Evolutionary conservation across 2,888 invertebrate species (phyloP).

Genomic region (Melipona bicolor): DNA sequence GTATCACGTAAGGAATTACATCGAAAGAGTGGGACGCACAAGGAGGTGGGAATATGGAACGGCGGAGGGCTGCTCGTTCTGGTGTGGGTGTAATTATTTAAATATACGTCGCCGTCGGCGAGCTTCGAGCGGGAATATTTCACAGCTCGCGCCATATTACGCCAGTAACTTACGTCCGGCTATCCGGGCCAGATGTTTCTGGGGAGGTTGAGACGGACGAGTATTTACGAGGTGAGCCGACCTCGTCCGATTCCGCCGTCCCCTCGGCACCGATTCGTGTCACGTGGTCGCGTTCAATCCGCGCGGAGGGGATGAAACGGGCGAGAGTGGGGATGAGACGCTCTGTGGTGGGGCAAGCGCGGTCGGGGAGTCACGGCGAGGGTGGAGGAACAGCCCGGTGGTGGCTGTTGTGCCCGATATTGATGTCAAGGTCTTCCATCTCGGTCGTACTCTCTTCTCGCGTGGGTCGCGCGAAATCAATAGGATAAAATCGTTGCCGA

Average conservation of each 20-base stretch:
- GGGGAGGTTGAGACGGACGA: constrained; percentile 64
- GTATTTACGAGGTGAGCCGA: constrained; percentile 61
- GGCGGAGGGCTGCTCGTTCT: not conserved
- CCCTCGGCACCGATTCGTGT: constrained; percentile 52
- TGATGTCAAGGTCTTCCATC: constrained; percentile 82
- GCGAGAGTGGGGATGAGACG: constrained; percentile 40
- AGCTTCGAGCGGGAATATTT: constrained; percentile 74
- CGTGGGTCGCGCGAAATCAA: constrained; percentile 82
- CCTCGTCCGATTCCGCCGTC: constrained; percentile 40
- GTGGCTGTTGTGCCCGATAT: constrained; percentile 76
- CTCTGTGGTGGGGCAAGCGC: constrained; percentile 51
- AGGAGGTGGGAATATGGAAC: constrained; percentile 40
- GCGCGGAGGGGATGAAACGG: not conserved
- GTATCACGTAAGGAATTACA: constrained; percentile 60
- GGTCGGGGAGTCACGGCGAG: constrained; percentile 24
- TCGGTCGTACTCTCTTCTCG: constrained; percentile 77
- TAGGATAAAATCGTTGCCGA: constrained; percentile 79
- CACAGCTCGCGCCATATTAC: constrained; percentile 74
- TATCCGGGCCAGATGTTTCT: constrained; percentile 74
- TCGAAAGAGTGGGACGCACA: constrained; percentile 30
- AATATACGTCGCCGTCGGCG: constrained; percentile 69
- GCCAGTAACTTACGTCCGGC: constrained; percentile 74
- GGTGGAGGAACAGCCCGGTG: constrained; percentile 33
- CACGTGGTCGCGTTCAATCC: constrained; percentile 49
- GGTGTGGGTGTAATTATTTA: constrained; percentile 70